A percentile compares a stretch with the other conserved stretches of the same genome.
phyloP scores from a whole-genome alignment of 2,113 vertebrate species.

The Myiagra hebetior region DNA sequence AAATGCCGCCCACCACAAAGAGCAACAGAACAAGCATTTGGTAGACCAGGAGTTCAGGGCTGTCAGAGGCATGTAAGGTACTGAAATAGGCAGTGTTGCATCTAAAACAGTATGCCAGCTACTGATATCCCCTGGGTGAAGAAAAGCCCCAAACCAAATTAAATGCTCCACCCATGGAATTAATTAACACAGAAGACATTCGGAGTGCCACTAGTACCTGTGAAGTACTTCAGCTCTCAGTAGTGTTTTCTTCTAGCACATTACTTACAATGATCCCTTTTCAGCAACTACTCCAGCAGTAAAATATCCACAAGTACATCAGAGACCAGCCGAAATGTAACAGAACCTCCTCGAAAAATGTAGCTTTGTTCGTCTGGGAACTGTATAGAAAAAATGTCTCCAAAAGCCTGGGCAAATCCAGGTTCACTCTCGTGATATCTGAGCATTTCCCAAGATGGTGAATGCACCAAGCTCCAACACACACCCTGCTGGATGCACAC shows the following conservation, averaged over 20 bases:
- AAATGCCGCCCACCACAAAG: background rate
- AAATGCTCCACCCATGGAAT: background rate
- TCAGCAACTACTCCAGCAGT: background rate
- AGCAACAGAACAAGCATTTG: background rate
- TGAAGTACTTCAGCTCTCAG: background rate
- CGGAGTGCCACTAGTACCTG: background rate
- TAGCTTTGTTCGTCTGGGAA: too few relatives aligned
- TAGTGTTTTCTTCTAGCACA: background rate
- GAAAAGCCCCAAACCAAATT: background rate
- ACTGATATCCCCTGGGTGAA: background rate
- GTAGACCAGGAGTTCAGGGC: background rate
- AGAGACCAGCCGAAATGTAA: too few relatives aligned
- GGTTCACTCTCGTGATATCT: too few relatives aligned
- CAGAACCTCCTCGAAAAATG: too few relatives aligned
- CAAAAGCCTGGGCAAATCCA: too few relatives aligned
- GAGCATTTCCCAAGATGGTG: too few relatives aligned
- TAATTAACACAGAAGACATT: background rate
- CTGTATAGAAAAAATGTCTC: too few relatives aligned
- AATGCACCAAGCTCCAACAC: too few relatives aligned
- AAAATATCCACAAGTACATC: background rate
- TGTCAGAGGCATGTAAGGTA: background rate
- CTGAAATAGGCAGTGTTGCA: background rate
- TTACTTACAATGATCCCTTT: background rate
- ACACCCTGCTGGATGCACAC: too few relatives aligned
- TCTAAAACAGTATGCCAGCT: constrained; percentile 4